Evolutionary conservation across 2,888 invertebrate species (phyloP).

Genomic region (Pyralis farinalis): DNA sequence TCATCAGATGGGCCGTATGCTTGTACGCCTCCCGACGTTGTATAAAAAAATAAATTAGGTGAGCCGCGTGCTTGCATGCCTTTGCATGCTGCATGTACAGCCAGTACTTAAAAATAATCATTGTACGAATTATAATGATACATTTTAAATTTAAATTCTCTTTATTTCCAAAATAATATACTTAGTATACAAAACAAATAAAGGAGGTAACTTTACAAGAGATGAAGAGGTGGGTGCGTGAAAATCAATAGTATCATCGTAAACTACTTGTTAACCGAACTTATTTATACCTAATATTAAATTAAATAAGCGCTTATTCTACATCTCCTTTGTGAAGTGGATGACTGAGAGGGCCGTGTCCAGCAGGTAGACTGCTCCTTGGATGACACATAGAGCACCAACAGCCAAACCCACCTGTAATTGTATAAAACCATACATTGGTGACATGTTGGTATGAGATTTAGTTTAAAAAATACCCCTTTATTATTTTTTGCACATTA

Average conservation of each 20-base stretch:
- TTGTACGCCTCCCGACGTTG: too few species aligned
- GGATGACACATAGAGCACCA: slow-evolving; percentile 89
- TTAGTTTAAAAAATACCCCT: too few species aligned
- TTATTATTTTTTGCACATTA: too few species aligned
- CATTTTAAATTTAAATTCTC: background rate
- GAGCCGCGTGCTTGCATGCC: too few species aligned
- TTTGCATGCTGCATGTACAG: too few species aligned
- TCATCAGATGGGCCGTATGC: too few species aligned
- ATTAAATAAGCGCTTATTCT: slow-evolving; percentile 30
- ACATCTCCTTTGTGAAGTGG: slow-evolving; percentile 86
- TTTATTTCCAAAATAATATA: slow-evolving; percentile 20
- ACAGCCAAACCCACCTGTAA: slow-evolving; percentile 88
- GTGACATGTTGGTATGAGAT: too few species aligned
- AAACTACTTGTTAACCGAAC: slow-evolving; percentile 9
- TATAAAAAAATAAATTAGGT: too few species aligned
- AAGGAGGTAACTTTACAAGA: slow-evolving; percentile 2
- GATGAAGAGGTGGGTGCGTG: slow-evolving; percentile 18
- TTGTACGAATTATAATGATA: too few species aligned
- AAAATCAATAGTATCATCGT: slow-evolving; percentile 2
- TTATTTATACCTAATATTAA: slow-evolving; percentile 26
- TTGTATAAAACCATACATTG: too few species aligned
- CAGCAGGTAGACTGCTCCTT: slow-evolving; percentile 89
- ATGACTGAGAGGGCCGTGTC: slow-evolving; percentile 89
- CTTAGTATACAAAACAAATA: slow-evolving; percentile 19
- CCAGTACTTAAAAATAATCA: too few species aligned